A percentile compares a stretch with the other conserved stretches of the same genome.
Conservation (phyloP, 2,797 vertebrate species). For the Macrochelys suwanniensis region DNA sequence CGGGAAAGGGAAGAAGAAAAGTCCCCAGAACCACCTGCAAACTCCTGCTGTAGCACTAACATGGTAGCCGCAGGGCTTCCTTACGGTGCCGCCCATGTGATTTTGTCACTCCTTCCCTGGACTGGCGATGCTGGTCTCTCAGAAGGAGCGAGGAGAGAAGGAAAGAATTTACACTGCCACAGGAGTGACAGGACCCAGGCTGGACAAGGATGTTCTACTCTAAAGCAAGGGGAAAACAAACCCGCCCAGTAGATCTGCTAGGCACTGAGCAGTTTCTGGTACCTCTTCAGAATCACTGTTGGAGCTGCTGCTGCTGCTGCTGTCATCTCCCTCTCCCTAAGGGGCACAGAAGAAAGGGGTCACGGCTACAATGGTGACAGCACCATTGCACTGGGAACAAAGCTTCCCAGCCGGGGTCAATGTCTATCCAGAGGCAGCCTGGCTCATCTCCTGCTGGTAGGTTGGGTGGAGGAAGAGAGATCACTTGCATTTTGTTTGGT, state of each 20-base stretch:
- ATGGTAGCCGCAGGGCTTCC: neutral
- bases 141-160: neutral
- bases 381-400: neutral
- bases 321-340: constrained; percentile 28
- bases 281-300: constrained; percentile 37
- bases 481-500: neutral
- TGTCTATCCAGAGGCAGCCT: neutral
- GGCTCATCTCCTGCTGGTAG: neutral
- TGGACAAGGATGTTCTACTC: neutral
- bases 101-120: neutral
- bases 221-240: neutral
- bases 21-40: neutral
- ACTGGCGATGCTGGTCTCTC: neutral
- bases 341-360: neutral
- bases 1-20: neutral
- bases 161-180: too few species aligned
- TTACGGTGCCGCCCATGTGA: neutral
- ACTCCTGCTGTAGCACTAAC: neutral
- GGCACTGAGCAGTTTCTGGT: neutral
- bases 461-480: neutral
- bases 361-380: too few species aligned
- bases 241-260: neutral
- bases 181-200: neutral
- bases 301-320: constrained; percentile 59
- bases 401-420: neutral